Percentiles rank a stretch among this genome's conserved stretches.
phyloP scores from a whole-genome alignment of 2,797 vertebrate species.

The Lerista edwardsae region DNA sequence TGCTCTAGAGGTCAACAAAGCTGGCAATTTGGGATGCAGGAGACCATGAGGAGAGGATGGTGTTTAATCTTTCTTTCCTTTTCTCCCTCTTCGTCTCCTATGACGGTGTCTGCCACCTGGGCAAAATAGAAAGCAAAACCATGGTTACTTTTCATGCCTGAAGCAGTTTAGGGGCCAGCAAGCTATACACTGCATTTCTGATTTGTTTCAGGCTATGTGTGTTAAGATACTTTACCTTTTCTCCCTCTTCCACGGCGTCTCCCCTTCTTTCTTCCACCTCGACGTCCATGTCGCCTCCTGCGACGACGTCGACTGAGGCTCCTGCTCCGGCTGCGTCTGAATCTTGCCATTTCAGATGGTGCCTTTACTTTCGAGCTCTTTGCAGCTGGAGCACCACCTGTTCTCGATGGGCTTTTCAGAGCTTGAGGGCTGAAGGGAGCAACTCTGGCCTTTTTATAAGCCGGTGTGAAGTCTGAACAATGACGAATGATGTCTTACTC shows the following conservation, averaged over 20 bases:
- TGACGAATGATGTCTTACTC: not conserved
- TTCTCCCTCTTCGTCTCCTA: slow-evolving; percentile 1
- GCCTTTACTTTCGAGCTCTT: slow-evolving; percentile 20
- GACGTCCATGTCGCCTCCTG: slow-evolving; percentile 5
- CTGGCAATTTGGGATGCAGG: not conserved
- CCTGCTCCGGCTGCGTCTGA: slow-evolving; percentile 37
- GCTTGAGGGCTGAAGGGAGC: not conserved
- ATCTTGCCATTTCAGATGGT: slow-evolving; percentile 42
- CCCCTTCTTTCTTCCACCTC: not conserved
- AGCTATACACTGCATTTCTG: too few relatives aligned
- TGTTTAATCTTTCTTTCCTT: slow-evolving; percentile 1
- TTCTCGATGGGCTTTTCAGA: slow-evolving; percentile 22
- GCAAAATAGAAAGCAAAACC: not conserved
- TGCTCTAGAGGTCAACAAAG: not conserved
- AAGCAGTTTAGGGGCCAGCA: not conserved
- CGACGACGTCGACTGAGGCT: slow-evolving; percentile 33
- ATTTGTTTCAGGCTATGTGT: too few relatives aligned
- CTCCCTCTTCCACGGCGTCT: not conserved
- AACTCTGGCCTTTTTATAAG: slow-evolving; percentile 10
- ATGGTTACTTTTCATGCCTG: not conserved
- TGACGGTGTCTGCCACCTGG: not conserved
- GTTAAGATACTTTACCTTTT: not conserved
- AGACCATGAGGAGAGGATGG: not conserved
- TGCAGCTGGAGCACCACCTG: slow-evolving; percentile 40
- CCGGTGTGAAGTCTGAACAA: not conserved